Percentiles rank a stretch among this genome's conserved stretches.
Conservation (phyloP, 1,140 invertebrate species). For the Nilaparvata lugens region DNA sequence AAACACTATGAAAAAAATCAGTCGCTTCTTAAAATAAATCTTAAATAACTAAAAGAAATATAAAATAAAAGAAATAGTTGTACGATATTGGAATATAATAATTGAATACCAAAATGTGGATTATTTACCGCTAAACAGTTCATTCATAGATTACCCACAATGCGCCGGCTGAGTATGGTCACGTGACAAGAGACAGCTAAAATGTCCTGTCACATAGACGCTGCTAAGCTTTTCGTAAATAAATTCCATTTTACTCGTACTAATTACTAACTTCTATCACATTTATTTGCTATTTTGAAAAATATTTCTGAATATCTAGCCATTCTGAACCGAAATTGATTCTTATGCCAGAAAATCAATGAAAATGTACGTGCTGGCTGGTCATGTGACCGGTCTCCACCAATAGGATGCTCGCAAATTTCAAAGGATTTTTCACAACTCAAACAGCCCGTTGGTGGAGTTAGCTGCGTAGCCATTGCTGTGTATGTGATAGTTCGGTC, state of each 20-base stretch:
- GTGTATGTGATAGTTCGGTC: slow-evolving; percentile 36
- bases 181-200: slow-evolving; percentile 3
- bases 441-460: slow-evolving; percentile 29
- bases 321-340: background rate
- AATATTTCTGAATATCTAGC: too few relatives aligned
- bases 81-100: too few relatives aligned
- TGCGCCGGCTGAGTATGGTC: background rate
- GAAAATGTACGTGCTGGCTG: slow-evolving; percentile 16
- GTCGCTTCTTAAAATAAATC: too few relatives aligned
- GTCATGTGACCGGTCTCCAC: slow-evolving; percentile 28
- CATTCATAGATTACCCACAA: background rate
- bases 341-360: slow-evolving; percentile 19
- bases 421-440: slow-evolving; percentile 31
- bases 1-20: too few relatives aligned
- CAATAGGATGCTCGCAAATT: slow-evolving; percentile 28
- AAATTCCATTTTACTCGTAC: too few relatives aligned
- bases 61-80: too few relatives aligned
- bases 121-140: too few relatives aligned
- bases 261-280: too few relatives aligned
- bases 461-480: slow-evolving; percentile 43
- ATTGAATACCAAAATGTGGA: too few relatives aligned
- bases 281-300: too few relatives aligned
- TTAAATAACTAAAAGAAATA: too few relatives aligned
- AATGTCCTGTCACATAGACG: slow-evolving; percentile 5
- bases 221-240: background rate